Base-by-base conservation (phyloP, 2,797 vertebrate species). In the Hydrocynus forskahlii region DNA sequence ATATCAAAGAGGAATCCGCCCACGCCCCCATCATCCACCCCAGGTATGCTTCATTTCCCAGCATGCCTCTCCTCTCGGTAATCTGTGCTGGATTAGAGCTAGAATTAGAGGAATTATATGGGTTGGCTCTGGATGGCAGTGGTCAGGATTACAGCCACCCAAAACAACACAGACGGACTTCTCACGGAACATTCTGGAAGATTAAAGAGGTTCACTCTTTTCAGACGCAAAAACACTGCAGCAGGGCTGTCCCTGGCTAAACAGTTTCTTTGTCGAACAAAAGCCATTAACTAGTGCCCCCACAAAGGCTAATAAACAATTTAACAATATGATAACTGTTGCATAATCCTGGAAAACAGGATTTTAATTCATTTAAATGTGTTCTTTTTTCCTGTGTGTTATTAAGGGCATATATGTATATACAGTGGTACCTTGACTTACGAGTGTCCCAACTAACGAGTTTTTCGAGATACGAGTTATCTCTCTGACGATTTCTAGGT, bases 1-100 rank as follows among this genome's bases (percentile, higher is more conserved):
- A 97, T 84, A 97, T 99, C 92, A 99, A 99, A 89, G 97, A 99
- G 92, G 97, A 99, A 94, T 94, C 95, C 83, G 97, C 95, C 92
- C 92, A 94, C 85, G 92, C 94, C 87, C 92, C 96, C 84, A 92
- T 97, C 91, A 89, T 98, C 88, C 97, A 98, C 85, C 97, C 97
- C 87, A 98, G 97, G 98, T 99, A 95, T 82, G 12, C 19, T 8
- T n/a, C 14, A 16, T 5, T 45, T 81, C 73, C 79, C 72, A 57
- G 68, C 80, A 76, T 63, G 60, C 62, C 48, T 5, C 25, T 19
- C 17, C 29, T 40, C 0, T n/a, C 35, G 0, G 2, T 52, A 29
- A 54, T 72, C 70, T 60, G 19, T 14, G 29, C n/a, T 59, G 35
- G 19, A 60, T 23, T 45, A 74, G 17, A 9, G 2, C 0, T 16